Base-by-base conservation (phyloP, 2,113 vertebrate species). In the Prochilodus magdalenae region DNA sequence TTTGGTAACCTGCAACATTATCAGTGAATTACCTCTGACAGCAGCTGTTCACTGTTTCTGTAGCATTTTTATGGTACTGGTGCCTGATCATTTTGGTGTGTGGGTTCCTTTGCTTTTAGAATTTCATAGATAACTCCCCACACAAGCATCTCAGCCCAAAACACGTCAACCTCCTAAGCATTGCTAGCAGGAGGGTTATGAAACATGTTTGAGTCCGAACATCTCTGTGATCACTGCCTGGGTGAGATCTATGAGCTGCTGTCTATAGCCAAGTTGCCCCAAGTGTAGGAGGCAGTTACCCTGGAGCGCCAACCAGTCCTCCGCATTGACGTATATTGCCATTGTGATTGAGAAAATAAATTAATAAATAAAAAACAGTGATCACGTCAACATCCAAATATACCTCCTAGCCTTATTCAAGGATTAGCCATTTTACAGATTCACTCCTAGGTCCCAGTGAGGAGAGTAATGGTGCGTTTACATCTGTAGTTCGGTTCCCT, bases 311-410 rank as follows among this genome's bases (percentile, higher is more conserved):
- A 65, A 0, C 20, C 76, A 74, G 62, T 75, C 84, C 80, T 80
- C 26, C 0, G 3, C 1, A 14, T 72, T 88, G 83, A 80, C 65
- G 47, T 40, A 80, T 15, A 51, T 71, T 80, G 73, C 73, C n/a
- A 0, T 26, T 89, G 84, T 86, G 88, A 49, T 71, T 67, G 29
- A 12, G 3, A 90, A 1, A 92, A 92, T 81, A 81, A 53, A 60
- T 87, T 84, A 49, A 8, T 44, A 83, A 22, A 1, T 55, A 22
- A 51, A 14, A 51, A n/a, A 86, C 86, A 79, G 63, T 66, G 18
- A 16, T n/a, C 26, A 66, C 72, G 65, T 66, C 63, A 18, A 24
- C 24, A 83, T 75, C 67, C 60, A 84, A 79, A 86, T 55, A 76
- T 53, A 73, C 79, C 70, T 49, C 36, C 71, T 79, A 73, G 80